Conservation (phyloP, 1,140 invertebrate genomes). For the Drosophila pseudoobscura region DNA sequence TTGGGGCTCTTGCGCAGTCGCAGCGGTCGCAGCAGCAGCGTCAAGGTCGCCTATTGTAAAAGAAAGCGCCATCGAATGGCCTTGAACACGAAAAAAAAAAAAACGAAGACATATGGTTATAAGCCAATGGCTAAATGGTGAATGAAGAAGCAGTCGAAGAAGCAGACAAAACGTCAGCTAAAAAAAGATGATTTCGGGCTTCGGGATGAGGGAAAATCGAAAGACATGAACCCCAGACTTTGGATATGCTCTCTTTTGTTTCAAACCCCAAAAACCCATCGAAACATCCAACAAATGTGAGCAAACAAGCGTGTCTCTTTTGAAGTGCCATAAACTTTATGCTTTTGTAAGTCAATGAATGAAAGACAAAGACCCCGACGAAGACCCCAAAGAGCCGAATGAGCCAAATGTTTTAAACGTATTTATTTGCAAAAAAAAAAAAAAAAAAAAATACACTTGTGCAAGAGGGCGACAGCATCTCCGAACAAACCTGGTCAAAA, state of each 20-base stretch:
- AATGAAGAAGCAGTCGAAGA: conserved; percentile 17
- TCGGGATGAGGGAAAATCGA: conserved; percentile 10
- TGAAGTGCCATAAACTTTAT: conserved; percentile 62
- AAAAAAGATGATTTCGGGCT: conserved; percentile 20
- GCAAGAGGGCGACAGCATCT: conserved; percentile 49
- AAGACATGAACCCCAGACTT: conserved; percentile 25
- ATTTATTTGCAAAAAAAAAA: conserved; percentile 49
- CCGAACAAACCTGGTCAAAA: conserved; percentile 40
- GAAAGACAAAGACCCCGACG: too few relatives aligned
- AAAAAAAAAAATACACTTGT: conserved; percentile 32
- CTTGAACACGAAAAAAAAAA: conserved; percentile 62
- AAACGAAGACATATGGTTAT: conserved; percentile 60
- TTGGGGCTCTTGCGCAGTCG: conserved; percentile 61
- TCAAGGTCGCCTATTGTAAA: conserved; percentile 81
- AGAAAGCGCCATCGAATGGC: conserved; percentile 74
- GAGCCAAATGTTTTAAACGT: conserved; percentile 40
- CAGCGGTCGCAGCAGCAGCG: conserved; percentile 37
- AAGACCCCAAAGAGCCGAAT: not conserved
- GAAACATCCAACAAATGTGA: conserved; percentile 34
- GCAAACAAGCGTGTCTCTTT: conserved; percentile 27
- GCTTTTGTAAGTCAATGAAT: conserved; percentile 68
- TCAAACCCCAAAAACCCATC: conserved; percentile 37
- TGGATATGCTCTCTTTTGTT: conserved; percentile 44
- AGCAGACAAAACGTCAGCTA: conserved; percentile 27
- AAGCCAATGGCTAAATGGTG: conserved; percentile 34